These are phyloP conservation scores for Gila orcuttii DNA, from an alignment of 2,113 vertebrate genomes.

Conservation along the genomic window DNA sequence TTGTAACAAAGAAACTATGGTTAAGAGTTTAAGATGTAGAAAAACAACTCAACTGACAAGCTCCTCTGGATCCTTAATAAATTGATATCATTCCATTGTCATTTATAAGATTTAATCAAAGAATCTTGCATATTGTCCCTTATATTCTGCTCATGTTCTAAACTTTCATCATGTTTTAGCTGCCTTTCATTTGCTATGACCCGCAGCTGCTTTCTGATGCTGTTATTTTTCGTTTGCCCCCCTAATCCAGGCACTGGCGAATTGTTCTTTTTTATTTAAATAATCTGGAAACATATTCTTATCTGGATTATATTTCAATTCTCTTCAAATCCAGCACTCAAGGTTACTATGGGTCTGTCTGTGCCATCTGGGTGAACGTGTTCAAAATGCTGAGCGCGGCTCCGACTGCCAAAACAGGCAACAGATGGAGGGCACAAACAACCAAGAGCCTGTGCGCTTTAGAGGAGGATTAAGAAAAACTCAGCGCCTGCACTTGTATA, in stretches of 20 bases:
- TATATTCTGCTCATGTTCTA: background rate
- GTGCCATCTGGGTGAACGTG: conserved; percentile 32
- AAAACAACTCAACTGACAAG: conserved; percentile 30
- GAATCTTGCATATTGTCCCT: background rate
- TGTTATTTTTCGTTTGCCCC: conserved; percentile 5
- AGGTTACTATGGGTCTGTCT: conserved; percentile 26
- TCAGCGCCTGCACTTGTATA: conserved; percentile 19
- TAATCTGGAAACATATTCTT: conserved; percentile 53
- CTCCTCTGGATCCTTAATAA: conserved; percentile 39
- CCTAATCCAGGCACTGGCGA: conserved; percentile 27
- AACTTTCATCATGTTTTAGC: conserved; percentile 2
- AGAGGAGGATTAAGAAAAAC: conserved; percentile 47
- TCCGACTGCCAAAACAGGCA: conserved; percentile 51
- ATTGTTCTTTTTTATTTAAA: conserved; percentile 54
- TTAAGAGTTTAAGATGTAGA: background rate
- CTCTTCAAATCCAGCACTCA: conserved; percentile 40
- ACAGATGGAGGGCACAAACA: conserved; percentile 54
- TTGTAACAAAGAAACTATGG: conserved; percentile 42
- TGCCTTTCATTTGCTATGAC: conserved; percentile 27
- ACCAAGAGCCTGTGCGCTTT: conserved; percentile 45
- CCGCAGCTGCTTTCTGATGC: background rate
- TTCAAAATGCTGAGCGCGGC: conserved; percentile 43
- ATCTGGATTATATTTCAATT: conserved; percentile 46
- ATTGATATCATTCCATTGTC: conserved; percentile 51
- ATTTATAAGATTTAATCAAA: conserved; percentile 48